Base-by-base conservation (phyloP, 64 coral and sea anemone species). In the Stichodactyla mertensii region DNA sequence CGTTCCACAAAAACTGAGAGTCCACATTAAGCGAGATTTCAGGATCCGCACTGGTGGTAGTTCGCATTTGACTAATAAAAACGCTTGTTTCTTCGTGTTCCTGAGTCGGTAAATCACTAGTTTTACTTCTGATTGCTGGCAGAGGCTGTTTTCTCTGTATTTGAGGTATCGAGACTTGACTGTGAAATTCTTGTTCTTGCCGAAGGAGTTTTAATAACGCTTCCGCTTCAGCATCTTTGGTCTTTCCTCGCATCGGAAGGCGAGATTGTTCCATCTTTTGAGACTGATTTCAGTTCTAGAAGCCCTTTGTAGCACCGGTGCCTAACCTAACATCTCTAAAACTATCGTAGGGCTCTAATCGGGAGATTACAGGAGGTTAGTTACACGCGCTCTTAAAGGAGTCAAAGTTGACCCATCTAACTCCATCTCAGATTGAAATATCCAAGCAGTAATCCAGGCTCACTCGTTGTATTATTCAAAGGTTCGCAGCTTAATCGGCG, bases 171-270 rank as follows among this genome's bases (percentile, higher is more conserved):
- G 88, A 93, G 0, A 93, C 57, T 10, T 92, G 87, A 71, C 89
- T 89, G 20, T 85, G 60, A 36, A 87, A 53, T 78, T 97, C 85
- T 55, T 97, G 88, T 26, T 97, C 94, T 79, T 84, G 88, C 69
- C 94, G 84, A 82, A 97, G 91, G 59, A 97, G 83, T 88, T 84
- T 93, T 57, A 97, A 77, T n/a, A 97, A 55, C 8, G 94, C 94
- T 26, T 97, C 94, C 5, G 94, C 94, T 71, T 97, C 91, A 0
- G 94, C 94, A 20, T 97, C 94, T 77, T 97, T 97, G 8, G 88
- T 84, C 92, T 92, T 93, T 9, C 94, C 94, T 86, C 94, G 85
- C 94, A 90, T 97, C 61, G 94, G 94, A 82, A 97, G 77, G 14
- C 88, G 93, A 0, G 91, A 69, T 15, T 79, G 80, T 11, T 97